A percentile compares a stretch with the other conserved stretches of the same genome.
Evolutionary conservation across 2,888 invertebrate species (phyloP).

Genomic region (Synergus umbraculus): DNA sequence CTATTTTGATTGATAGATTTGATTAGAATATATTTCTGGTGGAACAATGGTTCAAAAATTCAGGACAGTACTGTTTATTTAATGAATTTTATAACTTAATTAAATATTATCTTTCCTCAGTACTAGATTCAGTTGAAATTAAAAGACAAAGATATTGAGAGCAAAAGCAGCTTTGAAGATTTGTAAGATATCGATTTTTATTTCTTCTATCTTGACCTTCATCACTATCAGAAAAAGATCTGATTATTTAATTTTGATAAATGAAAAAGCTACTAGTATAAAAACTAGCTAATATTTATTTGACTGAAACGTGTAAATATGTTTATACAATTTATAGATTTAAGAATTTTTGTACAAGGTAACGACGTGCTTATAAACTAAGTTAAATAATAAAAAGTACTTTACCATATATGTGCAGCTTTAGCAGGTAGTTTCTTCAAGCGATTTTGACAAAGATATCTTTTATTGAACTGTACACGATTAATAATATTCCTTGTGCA

Average conservation of each 20-base stretch:
- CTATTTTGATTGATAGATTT: not conserved
- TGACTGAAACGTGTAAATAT: slow-evolving; percentile 73
- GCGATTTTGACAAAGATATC: slow-evolving; percentile 43
- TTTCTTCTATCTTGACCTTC: slow-evolving; percentile 42
- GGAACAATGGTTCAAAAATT: not conserved
- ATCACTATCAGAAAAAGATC: slow-evolving; percentile 16
- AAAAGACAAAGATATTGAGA: not conserved
- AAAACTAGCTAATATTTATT: slow-evolving; percentile 66
- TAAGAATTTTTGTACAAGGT: slow-evolving; percentile 64
- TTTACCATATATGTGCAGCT: slow-evolving; percentile 51
- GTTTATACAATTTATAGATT: slow-evolving; percentile 63
- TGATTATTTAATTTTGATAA: slow-evolving; percentile 41
- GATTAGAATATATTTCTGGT: not conserved
- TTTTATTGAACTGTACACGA: slow-evolving; percentile 59
- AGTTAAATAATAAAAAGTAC: slow-evolving; percentile 53
- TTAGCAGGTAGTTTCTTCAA: slow-evolving; percentile 52
- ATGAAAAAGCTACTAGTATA: slow-evolving; percentile 43
- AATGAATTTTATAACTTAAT: not conserved
- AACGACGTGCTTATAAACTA: slow-evolving; percentile 57
- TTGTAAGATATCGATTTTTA: slow-evolving; percentile 27
- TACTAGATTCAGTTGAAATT: not conserved
- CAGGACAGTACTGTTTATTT: not conserved
- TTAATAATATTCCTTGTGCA: slow-evolving; percentile 47
- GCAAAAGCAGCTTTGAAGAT: not conserved
- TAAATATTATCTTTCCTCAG: not conserved